Base-by-base conservation (phyloP, 1,140 invertebrate species). In the Drosophila pruinosa region DNA sequence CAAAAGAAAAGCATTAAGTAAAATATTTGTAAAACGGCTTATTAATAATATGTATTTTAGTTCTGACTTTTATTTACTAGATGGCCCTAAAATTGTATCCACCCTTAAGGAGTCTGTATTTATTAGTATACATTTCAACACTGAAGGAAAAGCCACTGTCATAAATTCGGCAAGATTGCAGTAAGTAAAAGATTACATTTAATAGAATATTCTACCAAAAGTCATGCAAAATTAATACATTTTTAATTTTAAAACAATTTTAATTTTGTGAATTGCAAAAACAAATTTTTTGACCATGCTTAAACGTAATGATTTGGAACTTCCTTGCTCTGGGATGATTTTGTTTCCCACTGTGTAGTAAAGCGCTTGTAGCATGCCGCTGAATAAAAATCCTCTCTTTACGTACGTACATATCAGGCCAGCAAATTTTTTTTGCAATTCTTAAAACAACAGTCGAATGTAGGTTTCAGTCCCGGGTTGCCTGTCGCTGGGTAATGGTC, bases 391-490 rank as follows among this genome's bases (percentile, higher is more conserved):
- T 72, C 69, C 69, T 68, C 54, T 53, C 54, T 53, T 24, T 22
- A 19, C 43, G 21, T 38, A n/a, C 3, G 24, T 47, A 47, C 19
- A 61, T 43, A 52, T 38, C 39, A 21, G 65, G 48, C 28, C 47
- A 62, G 48, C 15, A 28, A 59, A 53, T 45, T 47, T 65, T n/a
- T 24, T 54, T 48, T 38, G 53, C 64, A 70, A 41, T 73, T 47
- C 71, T 58, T 56, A 43, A 59, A 48, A 59, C 56, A 58, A 47
- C 64, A 63, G 36, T 34, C 36, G 57, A 63, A 56, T 15, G 34
- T 57, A 63, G 63, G 70, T 73, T 76, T 75, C 43, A 76, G 73
- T 76, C 73, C 73, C 73, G 73, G 73, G 65, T 73, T 73, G 73
- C 48, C 57, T 69, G 70, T 76, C 71, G 70, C 73, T 76, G 70